Evolutionary conservation across 2,888 invertebrate genomes (phyloP), one percentile per base, ranked within the genome.

Genomic region (Phalera bucephala): DNA sequence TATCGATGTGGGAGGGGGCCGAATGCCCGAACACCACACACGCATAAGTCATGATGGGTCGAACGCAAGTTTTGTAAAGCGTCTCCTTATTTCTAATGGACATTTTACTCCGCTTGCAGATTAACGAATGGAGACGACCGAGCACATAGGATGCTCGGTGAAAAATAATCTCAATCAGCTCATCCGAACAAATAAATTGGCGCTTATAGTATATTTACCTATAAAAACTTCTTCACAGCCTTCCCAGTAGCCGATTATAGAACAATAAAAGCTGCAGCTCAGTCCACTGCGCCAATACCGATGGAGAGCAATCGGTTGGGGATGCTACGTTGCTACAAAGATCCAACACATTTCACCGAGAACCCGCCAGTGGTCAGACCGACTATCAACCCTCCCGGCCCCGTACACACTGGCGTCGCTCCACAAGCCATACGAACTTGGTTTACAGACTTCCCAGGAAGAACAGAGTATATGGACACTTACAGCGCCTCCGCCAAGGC

Each of bases 391-490:
- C 91, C 93, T 0, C 86, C 91, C 0, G 56, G 76, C 0, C 43
- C 44, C 0, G 65, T 83, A 0, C 81, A 86, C 30, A 84, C 78
- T 0, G 88, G 83, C 0, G 78, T 87, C 0, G 41, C 83, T 8
- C 92, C 93, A 0, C 73, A 83, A 29, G 72, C 89, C 0, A 65
- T 91, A 8, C 81, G 88, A 33, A 79, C 84, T 11, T 93, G 91
- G 90, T 91, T 89, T 48, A 72, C 83, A 0, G 89, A 85, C n/a
- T 90, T 75, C 54, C 92, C 92, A 0, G 92, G 92, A 0, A 78
- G 91, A 21, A 90, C 92, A 0, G 94, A 94, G 57, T 94, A 93
- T 49, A 82, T 81, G 81, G 93, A 93, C 45, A 91, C 90, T 0
- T 90, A 91, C 36, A 92, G 92, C 48, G 91, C 92, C 20, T 68